Evolutionary conservation across 1,140 invertebrate genomes (phyloP).

Genomic region (Aphaenogaster rudis): DNA sequence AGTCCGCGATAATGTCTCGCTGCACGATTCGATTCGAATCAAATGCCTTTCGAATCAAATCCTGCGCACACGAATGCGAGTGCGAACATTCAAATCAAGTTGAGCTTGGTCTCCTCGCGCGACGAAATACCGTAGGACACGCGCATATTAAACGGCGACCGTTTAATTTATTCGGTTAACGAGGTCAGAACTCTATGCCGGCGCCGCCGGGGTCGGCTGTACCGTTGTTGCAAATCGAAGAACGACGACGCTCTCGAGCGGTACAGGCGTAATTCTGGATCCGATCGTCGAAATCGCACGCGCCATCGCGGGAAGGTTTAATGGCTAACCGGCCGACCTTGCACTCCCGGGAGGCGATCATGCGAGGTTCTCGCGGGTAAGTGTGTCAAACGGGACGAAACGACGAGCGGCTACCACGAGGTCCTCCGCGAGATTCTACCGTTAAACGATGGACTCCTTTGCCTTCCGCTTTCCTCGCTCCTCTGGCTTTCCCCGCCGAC

Average conservation of each 20-base stretch:
- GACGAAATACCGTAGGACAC: background rate
- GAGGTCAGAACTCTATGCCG: constrained; percentile 7
- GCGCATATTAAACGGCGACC: constrained; percentile 11
- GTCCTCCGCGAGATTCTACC: constrained; percentile 75
- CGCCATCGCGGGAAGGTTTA: constrained; percentile 66
- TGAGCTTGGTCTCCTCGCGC: background rate
- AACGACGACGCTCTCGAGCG: background rate
- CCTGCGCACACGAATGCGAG: background rate
- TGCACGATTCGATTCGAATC: background rate
- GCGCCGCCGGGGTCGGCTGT: background rate
- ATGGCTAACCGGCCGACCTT: constrained; percentile 73
- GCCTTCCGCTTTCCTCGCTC: constrained; percentile 73
- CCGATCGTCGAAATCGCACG: constrained; percentile 13
- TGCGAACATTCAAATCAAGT: background rate
- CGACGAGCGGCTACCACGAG: constrained; percentile 57
- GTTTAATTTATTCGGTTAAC: constrained; percentile 55
- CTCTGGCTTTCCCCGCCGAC: constrained; percentile 65
- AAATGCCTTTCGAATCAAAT: background rate
- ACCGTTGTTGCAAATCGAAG: constrained; percentile 46
- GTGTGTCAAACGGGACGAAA: constrained; percentile 78
- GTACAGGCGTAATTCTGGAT: background rate
- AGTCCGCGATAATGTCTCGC: background rate
- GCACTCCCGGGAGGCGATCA: constrained; percentile 73
- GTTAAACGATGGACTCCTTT: constrained; percentile 77
- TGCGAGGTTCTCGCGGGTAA: constrained; percentile 69